These are phyloP conservation scores for Macrophya annulata DNA, from an alignment of 2,888 invertebrate genomes.

Conservation along the genomic window DNA sequence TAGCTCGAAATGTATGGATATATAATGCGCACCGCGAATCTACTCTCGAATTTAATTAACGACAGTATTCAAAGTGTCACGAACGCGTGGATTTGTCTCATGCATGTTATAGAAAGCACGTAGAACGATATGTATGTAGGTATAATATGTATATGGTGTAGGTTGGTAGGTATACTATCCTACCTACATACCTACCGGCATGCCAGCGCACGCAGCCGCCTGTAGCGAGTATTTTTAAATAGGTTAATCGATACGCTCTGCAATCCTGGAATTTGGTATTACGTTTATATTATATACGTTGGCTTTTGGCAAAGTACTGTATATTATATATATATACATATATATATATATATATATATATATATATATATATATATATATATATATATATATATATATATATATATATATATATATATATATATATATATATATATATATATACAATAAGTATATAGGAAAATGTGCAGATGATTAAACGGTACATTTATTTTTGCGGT, in stretches of 20 bases:
- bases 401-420: too few relatives aligned
- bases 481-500: neutral
- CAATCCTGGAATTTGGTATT: slow-evolving; percentile 25
- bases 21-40: neutral
- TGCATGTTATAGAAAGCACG: neutral
- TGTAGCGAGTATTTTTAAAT: slow-evolving; percentile 50
- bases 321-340: too few relatives aligned
- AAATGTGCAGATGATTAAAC: slow-evolving; percentile 8
- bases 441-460: too few relatives aligned
- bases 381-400: too few relatives aligned
- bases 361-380: too few relatives aligned
- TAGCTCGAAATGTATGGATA: neutral
- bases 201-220: slow-evolving; percentile 31
- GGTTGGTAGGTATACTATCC: neutral
- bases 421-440: too few relatives aligned
- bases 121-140: too few relatives aligned
- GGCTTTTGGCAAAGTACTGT: neutral
- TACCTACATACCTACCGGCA: neutral
- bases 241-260: slow-evolving; percentile 52
- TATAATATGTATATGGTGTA: neutral
- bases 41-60: slow-evolving; percentile 20
- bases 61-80: slow-evolving; percentile 10
- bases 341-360: too few relatives aligned
- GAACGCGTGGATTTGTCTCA: slow-evolving; percentile 3
- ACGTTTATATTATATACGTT: neutral